These are phyloP conservation scores for Isurus oxyrinchus DNA, from an alignment of 2,113 vertebrate genomes.

Conservation along the genomic window DNA sequence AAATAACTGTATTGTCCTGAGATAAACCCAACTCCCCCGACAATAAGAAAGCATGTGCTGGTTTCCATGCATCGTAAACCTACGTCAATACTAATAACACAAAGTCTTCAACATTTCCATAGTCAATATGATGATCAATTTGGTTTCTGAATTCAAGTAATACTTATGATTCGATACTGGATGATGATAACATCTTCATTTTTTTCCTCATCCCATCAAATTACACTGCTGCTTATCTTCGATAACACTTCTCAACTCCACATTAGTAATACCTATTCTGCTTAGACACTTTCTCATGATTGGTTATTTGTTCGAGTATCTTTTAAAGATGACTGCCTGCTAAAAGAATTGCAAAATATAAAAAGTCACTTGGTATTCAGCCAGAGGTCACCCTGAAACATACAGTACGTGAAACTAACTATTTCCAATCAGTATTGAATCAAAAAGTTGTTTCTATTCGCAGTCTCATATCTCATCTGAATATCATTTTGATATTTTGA, in stretches of 20 bases:
- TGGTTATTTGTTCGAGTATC: slow-evolving; percentile 26
- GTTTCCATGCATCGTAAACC: background rate
- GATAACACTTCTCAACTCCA: background rate
- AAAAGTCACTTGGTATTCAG: background rate
- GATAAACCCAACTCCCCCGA: background rate
- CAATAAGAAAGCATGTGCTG: no score
- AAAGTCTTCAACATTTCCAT: background rate
- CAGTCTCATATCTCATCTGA: background rate
- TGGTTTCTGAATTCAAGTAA: background rate
- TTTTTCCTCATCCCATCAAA: background rate
- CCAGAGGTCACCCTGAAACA: slow-evolving; percentile 15
- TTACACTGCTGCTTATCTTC: background rate
- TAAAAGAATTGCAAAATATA: slow-evolving; percentile 19
- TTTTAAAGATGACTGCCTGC: slow-evolving; percentile 1
- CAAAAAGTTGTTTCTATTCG: background rate
- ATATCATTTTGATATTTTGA: slow-evolving; percentile 34
- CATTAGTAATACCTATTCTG: slow-evolving; percentile 1
- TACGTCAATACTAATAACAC: background rate
- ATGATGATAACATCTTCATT: background rate
- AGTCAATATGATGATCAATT: no score
- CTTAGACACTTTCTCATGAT: slow-evolving; percentile 15
- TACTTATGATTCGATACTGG: background rate
- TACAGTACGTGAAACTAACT: background rate
- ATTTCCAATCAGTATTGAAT: slow-evolving; percentile 19
- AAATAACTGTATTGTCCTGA: background rate